Conservation (phyloP, 2,113 vertebrate genomes). For the Smithornis capensis region DNA sequence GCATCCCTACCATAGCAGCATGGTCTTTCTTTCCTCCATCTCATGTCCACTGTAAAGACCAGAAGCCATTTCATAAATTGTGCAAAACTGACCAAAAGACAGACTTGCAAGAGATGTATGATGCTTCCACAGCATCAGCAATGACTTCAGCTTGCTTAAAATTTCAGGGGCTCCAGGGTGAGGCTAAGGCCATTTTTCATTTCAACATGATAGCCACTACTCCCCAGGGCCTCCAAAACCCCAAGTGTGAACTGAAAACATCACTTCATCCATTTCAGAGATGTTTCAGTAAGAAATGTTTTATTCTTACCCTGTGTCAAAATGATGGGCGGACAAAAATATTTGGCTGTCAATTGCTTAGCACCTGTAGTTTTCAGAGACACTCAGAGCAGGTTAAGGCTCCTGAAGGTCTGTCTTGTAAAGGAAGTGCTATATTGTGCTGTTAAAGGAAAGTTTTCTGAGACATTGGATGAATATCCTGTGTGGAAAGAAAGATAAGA, state of each 20-base stretch:
- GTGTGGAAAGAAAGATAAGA: background rate
- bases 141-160: background rate
- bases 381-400: background rate
- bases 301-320: background rate
- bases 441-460: background rate
- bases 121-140: background rate
- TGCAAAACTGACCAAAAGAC: background rate
- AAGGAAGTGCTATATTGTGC: background rate
- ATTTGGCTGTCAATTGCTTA: background rate
- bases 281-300: background rate
- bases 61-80: background rate
- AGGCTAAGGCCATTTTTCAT: background rate
- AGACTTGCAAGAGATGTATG: background rate
- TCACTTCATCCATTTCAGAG: background rate
- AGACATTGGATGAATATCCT: background rate
- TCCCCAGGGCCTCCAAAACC: background rate
- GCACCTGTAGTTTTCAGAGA: background rate
- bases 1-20: rapidly evolving
- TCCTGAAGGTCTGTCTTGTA: background rate
- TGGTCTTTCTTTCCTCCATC: background rate
- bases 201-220: background rate
- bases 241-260: background rate
- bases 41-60: background rate
- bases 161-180: background rate
- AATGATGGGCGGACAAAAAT: background rate